Evolutionary conservation across 1,140 invertebrate species (phyloP), one percentile per base, ranked within the genome.

Genomic region (Formica selysi): DNA sequence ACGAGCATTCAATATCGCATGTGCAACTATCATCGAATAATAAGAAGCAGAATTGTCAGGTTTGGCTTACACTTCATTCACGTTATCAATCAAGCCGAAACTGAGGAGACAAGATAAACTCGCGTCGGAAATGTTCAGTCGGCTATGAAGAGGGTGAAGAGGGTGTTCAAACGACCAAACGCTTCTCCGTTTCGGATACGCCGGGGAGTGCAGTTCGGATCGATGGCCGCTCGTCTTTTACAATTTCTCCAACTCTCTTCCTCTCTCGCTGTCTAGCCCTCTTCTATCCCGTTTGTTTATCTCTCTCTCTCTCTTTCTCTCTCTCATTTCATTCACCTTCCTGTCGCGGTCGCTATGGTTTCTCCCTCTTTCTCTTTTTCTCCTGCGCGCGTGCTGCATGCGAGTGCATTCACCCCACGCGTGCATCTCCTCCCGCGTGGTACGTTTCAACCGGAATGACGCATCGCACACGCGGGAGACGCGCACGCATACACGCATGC

Each of bases 331-430:
- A 29, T 36, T 22, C 65, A 38, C 48, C 22, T 51, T 29, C 62
- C 19, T 64, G 48, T 59, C 62, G 87, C 48, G 57, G 48, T 51
- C 32, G 13, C n/a, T 41, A 26, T 44, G 11, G 54, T 57, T n/a
- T 59, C 59, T 36, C 29, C 36, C 32, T 67, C 38, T 32, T 38
- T 22, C 32, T 84, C 81, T 51, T 44, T 38, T n/a, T 38, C 74
- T 57, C 16, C 11, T 19, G 26, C 38, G n/a, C 68, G 64, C 57
- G 51, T 51, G 64, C 85, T 76, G 87, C 76, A 86, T 74, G 6
- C 87, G 86, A 92, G 90, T 91, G 89, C 90, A 80, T 91, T 91
- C 89, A 91, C 90, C 90, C 87, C 86, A 64, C 87, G 86, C 87
- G 84, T 90, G 67, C 76, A 83, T 85, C 84, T 68, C 76, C 67